These are phyloP conservation scores for Lysandra bellargus DNA, from an alignment of 2,888 invertebrate species.

Conservation along the genomic window DNA sequence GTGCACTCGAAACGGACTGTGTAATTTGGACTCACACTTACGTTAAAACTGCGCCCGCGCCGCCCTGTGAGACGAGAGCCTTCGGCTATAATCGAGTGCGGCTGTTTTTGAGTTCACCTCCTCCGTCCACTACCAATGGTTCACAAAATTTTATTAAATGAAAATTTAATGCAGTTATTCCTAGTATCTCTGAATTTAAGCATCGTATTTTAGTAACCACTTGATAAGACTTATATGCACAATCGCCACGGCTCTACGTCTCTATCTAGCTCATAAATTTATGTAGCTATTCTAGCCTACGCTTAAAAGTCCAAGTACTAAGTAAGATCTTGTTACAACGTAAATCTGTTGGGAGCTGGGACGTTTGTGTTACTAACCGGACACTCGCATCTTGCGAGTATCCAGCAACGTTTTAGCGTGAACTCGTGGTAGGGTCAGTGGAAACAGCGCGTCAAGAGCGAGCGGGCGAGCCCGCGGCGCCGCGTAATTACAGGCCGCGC, in stretches of 20 bases:
- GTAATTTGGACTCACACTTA: slow-evolving; percentile 57
- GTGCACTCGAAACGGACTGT: slow-evolving; percentile 46
- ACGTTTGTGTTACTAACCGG: background rate
- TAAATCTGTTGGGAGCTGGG: no score
- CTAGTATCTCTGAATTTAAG: no score
- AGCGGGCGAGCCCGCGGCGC: slow-evolving; percentile 74
- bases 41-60: slow-evolving; percentile 50
- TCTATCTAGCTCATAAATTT: no score
- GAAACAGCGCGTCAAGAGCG: slow-evolving; percentile 78
- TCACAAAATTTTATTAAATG: slow-evolving; percentile 40
- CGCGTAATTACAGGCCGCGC: slow-evolving; percentile 80
- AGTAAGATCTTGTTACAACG: no score
- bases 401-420: slow-evolving; percentile 49
- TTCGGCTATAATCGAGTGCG: slow-evolving; percentile 53
- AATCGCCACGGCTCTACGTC: no score
- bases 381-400: slow-evolving; percentile 46
- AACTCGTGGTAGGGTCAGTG: slow-evolving; percentile 50
- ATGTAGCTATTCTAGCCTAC: no score
- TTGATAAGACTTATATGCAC: no score
- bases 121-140: slow-evolving; percentile 50
- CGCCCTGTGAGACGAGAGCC: slow-evolving; percentile 63
- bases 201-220: no score
- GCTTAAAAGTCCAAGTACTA: no score
- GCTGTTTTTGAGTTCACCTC: slow-evolving; percentile 54
- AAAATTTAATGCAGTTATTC: slow-evolving; percentile 16